Conservation (phyloP, 2,797 vertebrate genomes). For the Cyclura pinguis region DNA sequence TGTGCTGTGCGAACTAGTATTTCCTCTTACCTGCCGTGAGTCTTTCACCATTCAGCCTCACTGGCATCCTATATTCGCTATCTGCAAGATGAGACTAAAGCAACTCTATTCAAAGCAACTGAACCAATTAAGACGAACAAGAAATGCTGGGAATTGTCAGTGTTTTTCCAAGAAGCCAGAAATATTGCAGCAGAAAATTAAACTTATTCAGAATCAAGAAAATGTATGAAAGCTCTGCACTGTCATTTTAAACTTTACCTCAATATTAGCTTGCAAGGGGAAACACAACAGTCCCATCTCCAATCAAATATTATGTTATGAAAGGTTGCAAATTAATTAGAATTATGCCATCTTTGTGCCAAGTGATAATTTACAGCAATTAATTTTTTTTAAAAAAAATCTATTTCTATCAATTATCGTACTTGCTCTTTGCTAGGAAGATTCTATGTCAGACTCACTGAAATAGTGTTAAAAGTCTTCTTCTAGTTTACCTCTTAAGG, state of each 20-base stretch:
- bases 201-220: conserved; percentile 42
- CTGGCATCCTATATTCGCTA: neutral
- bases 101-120: conserved; percentile 32
- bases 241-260: conserved; percentile 61
- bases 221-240: conserved; percentile 61
- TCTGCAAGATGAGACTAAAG: neutral
- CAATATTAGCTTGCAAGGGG: conserved; percentile 69
- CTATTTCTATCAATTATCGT: conserved; percentile 84
- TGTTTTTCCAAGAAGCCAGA: conserved; percentile 24
- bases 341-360: conserved; percentile 86
- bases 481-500: conserved; percentile 78
- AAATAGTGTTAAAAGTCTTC: conserved; percentile 78
- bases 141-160: conserved; percentile 55
- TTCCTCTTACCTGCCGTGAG: neutral
- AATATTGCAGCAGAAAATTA: conserved; percentile 17
- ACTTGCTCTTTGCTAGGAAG: conserved; percentile 74
- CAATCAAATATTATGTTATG: conserved; percentile 80
- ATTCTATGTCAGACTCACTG: conserved; percentile 75
- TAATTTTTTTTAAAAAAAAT: conserved; percentile 81
- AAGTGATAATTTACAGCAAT: conserved; percentile 87
- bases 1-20: neutral
- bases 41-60: neutral
- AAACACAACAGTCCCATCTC: conserved; percentile 76
- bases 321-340: conserved; percentile 86
- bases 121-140: conserved; percentile 26